Conservation (phyloP, 2,888 invertebrate genomes). For the Tryphoninae sp. region DNA sequence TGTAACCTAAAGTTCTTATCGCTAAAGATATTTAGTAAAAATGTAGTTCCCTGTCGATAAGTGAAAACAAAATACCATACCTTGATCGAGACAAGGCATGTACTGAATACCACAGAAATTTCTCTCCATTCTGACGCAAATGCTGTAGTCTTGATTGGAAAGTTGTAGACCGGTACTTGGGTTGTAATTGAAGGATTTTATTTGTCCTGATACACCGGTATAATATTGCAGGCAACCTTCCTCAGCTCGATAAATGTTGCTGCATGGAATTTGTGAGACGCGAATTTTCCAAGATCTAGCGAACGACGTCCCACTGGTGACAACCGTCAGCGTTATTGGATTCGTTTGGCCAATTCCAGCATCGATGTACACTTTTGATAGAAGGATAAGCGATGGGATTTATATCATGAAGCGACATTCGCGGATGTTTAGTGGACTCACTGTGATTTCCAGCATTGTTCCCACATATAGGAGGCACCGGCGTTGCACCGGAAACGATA, state of each 20-base stretch:
- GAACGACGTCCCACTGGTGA: constrained; percentile 89
- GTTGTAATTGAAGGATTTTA: constrained; percentile 93
- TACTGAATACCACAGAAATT: constrained; percentile 95
- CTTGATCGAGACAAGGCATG: constrained; percentile 87
- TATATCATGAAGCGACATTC: neutral
- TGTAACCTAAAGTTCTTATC: too few species aligned
- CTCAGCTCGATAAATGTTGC: constrained; percentile 87
- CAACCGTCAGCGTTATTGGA: constrained; percentile 91
- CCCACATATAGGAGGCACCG: constrained; percentile 91
- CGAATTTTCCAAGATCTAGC: constrained; percentile 91
- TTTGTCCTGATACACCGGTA: constrained; percentile 90
- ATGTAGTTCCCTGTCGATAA: neutral
- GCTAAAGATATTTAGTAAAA: too few species aligned
- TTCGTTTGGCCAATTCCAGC: constrained; percentile 89
- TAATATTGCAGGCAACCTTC: constrained; percentile 91
- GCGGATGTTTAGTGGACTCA: constrained; percentile 79
- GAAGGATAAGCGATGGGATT: neutral
- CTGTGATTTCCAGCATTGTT: constrained; percentile 91
- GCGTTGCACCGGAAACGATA: constrained; percentile 91
- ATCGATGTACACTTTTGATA: constrained; percentile 89
- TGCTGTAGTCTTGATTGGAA: constrained; percentile 94
- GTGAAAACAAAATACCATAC: constrained; percentile 77
- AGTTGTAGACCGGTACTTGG: constrained; percentile 88
- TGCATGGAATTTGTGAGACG: constrained; percentile 90
- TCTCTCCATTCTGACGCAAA: constrained; percentile 91